A percentile compares a stretch with the other conserved stretches of the same genome.
phyloP scores from a whole-genome alignment of 2,888 invertebrate species.

The Meliscaeva auricollis region DNA sequence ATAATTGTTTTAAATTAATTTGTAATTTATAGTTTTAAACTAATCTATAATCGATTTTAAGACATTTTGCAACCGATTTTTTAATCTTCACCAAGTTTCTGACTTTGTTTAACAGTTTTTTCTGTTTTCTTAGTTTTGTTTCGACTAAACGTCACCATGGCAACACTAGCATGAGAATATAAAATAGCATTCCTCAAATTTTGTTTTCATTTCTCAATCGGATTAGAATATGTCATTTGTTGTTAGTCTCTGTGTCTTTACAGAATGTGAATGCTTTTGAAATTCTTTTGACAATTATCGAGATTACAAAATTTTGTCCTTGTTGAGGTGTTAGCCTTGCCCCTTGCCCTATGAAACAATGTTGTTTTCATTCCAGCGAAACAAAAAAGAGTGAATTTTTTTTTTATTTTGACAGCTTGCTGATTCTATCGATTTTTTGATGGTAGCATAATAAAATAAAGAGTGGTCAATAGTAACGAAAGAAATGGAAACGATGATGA shows the following conservation, averaged over 20 bases:
- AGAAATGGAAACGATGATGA: no score
- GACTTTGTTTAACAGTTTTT: no score
- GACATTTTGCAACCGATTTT: no score
- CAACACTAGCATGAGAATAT: background rate
- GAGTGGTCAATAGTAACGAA: background rate
- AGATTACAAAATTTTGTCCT: background rate
- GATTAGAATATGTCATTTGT: background rate
- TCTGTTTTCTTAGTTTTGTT: no score
- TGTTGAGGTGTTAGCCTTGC: slow-evolving; percentile 29
- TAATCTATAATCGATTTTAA: no score
- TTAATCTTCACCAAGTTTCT: no score
- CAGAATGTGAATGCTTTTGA: slow-evolving; percentile 4
- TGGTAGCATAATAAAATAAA: background rate
- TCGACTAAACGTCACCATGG: no score
- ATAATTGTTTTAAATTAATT: no score
- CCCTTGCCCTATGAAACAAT: slow-evolving; percentile 22
- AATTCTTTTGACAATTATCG: slow-evolving; percentile 14
- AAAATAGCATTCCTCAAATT: background rate
- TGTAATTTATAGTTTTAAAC: no score
- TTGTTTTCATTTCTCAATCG: slow-evolving; percentile 11
- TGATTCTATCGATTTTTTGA: slow-evolving; percentile 23
- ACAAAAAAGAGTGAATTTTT: background rate
- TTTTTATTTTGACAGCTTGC: slow-evolving; percentile 29
- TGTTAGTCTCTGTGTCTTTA: background rate
- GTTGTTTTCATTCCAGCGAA: background rate